phyloP scores from a whole-genome alignment of 2,888 invertebrate genomes.

The Agrilus mali region DNA sequence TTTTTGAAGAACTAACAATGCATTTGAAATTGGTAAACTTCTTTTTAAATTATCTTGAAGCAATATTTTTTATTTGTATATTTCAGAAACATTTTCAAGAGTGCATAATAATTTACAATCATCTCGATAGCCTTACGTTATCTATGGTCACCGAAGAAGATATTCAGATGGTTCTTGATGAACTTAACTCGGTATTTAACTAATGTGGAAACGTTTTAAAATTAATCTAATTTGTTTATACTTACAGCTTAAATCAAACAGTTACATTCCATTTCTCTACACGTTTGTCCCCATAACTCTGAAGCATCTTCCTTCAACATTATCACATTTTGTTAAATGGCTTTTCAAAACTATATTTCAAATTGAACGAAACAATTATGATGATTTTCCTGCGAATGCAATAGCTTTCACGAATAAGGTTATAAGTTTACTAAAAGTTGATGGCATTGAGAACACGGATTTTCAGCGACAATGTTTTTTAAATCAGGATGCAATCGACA shows the following conservation, averaged over 20 bases:
- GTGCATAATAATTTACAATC: constrained; percentile 23
- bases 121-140: constrained; percentile 16
- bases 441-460: constrained; percentile 4
- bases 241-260: constrained; percentile 15
- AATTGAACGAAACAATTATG: constrained; percentile 17
- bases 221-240: constrained; percentile 17
- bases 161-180: constrained; percentile 18
- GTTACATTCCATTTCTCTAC: constrained; percentile 18
- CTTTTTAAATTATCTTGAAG: constrained; percentile 1
- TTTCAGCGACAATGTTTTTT: constrained; percentile 6
- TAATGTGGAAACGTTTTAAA: constrained; percentile 8
- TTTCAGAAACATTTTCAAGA: constrained; percentile 25
- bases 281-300: constrained; percentile 23
- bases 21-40: constrained; percentile 30
- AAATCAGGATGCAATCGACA: constrained; percentile 5
- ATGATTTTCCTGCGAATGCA: constrained; percentile 29
- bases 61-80: constrained; percentile 1
- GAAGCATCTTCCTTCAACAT: constrained; percentile 16
- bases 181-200: constrained; percentile 18
- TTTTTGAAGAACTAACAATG: constrained; percentile 29
- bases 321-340: constrained; percentile 22
- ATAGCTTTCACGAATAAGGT: constrained; percentile 11
- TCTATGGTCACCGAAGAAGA: constrained; percentile 13
- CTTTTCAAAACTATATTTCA: constrained; percentile 17
- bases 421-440: constrained; percentile 22